These are phyloP conservation scores for Numida meleagris DNA, from an alignment of 2,113 vertebrate species.

Conservation along the genomic window DNA sequence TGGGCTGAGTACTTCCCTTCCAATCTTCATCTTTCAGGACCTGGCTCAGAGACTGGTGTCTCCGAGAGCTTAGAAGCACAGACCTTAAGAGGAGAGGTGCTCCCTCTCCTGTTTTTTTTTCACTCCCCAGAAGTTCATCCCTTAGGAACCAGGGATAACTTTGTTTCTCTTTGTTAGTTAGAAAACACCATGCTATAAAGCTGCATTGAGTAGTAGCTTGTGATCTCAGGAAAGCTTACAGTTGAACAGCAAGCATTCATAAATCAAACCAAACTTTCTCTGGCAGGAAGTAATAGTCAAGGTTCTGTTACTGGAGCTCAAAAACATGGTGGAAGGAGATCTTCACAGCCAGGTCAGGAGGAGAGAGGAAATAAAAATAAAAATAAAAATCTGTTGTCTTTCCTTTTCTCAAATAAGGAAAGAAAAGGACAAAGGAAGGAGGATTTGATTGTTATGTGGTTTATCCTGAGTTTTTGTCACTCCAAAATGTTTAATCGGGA, in stretches of 20 bases:
- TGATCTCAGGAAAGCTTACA: not conserved
- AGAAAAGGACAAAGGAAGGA: not conserved
- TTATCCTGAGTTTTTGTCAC: not conserved
- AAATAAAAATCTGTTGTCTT: not conserved
- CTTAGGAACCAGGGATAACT: not conserved
- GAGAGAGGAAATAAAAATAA: not conserved
- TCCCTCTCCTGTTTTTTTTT: not conserved
- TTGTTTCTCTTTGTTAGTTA: not conserved
- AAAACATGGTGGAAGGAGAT: not conserved
- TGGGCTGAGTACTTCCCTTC: too few species aligned
- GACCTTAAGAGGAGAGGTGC: not conserved
- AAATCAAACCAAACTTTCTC: not conserved
- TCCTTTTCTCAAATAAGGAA: not conserved
- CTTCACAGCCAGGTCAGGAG: not conserved
- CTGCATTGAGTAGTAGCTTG: not conserved
- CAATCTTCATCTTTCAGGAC: not conserved
- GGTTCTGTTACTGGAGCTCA: not conserved
- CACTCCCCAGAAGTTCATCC: not conserved
- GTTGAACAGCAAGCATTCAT: not conserved
- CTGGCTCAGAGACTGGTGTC: not conserved
- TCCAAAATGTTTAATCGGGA: not conserved
- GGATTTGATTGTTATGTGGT: not conserved
- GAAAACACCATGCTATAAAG: not conserved
- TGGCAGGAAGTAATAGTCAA: not conserved
- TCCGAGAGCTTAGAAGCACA: not conserved